phyloP scores from a whole-genome alignment of 2,888 invertebrate species.

The Drosophila histrio region DNA sequence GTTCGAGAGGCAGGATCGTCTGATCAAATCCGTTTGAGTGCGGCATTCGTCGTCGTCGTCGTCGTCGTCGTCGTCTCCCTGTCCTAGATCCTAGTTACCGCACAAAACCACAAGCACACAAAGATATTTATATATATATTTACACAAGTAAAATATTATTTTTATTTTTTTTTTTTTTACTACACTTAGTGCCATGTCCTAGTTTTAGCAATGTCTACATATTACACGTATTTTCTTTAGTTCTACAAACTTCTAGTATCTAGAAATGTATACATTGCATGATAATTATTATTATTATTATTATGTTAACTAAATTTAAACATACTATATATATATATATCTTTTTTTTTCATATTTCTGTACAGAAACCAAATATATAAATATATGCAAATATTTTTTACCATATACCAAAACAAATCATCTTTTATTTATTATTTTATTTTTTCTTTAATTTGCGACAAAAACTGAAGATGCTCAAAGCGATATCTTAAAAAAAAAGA shows the following conservation, averaged over 20 bases:
- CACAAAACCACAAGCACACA: constrained; percentile 1
- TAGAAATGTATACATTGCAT: constrained; percentile 40
- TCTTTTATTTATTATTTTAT: constrained; percentile 3
- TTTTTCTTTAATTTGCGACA: neutral
- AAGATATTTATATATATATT: constrained; percentile 64
- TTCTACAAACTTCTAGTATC: constrained; percentile 56
- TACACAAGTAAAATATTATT: constrained; percentile 17
- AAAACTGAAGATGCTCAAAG: neutral
- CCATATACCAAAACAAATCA: neutral
- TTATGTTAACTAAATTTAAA: neutral
- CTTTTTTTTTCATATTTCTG: constrained; percentile 8
- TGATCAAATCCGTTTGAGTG: constrained; percentile 83
- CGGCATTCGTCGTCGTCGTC: too few relatives aligned
- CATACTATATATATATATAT: neutral
- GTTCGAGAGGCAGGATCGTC: constrained; percentile 80
- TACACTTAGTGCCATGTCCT: constrained; percentile 47
- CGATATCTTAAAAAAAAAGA: neutral
- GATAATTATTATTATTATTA: constrained; percentile 8
- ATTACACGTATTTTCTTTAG: constrained; percentile 4
- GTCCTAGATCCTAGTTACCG: neutral
- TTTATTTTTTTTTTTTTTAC: constrained; percentile 20
- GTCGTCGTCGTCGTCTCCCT: too few relatives aligned
- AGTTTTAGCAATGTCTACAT: constrained; percentile 23
- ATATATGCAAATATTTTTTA: constrained; percentile 18
- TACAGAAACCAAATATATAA: constrained; percentile 1